These are phyloP conservation scores for Speoplatyrhinus poulsoni DNA, from an alignment of 2,113 vertebrate species.

Conservation along the genomic window DNA sequence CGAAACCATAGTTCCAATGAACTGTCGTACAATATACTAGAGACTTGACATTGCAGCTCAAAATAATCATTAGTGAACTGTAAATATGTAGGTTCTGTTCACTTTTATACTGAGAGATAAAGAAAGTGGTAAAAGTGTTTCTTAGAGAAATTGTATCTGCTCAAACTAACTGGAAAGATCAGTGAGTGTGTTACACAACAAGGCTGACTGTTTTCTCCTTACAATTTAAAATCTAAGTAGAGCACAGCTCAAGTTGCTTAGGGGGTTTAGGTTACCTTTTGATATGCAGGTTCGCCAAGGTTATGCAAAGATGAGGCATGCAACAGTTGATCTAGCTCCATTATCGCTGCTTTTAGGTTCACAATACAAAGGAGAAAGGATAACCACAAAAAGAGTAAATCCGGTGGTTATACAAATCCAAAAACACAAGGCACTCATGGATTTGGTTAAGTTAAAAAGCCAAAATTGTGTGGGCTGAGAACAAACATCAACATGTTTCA, in stretches of 20 bases:
- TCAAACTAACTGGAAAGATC: neutral
- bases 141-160: neutral
- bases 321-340: slow-evolving; percentile 19
- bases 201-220: neutral
- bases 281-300: slow-evolving; percentile 24
- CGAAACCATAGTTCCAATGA: too few relatives aligned
- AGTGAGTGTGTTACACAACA: neutral
- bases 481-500: too few relatives aligned
- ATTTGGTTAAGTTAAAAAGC: too few relatives aligned
- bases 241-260: slow-evolving; percentile 35
- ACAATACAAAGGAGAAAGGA: slow-evolving; percentile 4
- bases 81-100: too few relatives aligned
- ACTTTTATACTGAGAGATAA: neutral
- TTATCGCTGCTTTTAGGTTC: slow-evolving; percentile 25
- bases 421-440: neutral
- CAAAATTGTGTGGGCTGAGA: too few relatives aligned
- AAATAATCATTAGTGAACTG: too few relatives aligned
- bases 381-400: slow-evolving; percentile 14
- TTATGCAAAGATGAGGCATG: slow-evolving; percentile 18
- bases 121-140: slow-evolving; percentile 6
- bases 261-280: slow-evolving; percentile 41
- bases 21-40: too few relatives aligned
- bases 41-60: too few relatives aligned
- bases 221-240: slow-evolving; percentile 12
- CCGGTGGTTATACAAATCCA: slow-evolving; percentile 3